Base-by-base conservation (phyloP, 1,140 invertebrate species). In the Wasmannia auropunctata region DNA sequence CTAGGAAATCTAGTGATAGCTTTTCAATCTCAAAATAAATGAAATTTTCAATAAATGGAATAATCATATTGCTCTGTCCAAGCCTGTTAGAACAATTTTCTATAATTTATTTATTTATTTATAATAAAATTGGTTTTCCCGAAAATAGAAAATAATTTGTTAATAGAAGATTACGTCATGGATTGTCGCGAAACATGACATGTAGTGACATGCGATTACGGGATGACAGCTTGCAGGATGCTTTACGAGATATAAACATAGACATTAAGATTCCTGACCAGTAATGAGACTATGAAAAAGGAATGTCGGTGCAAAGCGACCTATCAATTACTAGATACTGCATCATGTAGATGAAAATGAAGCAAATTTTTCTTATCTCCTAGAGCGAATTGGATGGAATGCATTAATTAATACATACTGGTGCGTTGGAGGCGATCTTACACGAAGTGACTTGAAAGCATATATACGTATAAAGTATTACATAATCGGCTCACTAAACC, bases 191-290 rank as follows among this genome's bases (percentile, higher is more conserved):
- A 11, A 40, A 37, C 25, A 51, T n/a, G n/a, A n/a, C n/a, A n/a
- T n/a, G n/a, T 60, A 76, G 67, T 72, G 22, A 51, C 54, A 60
- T 5, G 58, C 88, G 88, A 89, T 89, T 70, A 74, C 51, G 75
- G 85, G 54, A 46, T 67, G 75, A 75, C 69, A 87, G 77, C 60
- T 87, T 88, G 85, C 84, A 87, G 80, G 80, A 90, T 88, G 88
- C 88, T 91, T 89, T 85, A 85, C 49, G 60, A 43, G 7, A 86
- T 87, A 88, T 90, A 90, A 90, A 89, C 83, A 76, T 90, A 91
- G 80, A 80, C 63, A 22, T 89, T 91, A 91, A 91, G 84, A 91
- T 79, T 91, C 67, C 75, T 43, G 83, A 91, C 86, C 89, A 89
- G 90, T 51, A 67, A 88, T 34, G 56, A 46, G 62, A 85, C 49